Evolutionary conservation across 2,797 vertebrate species (phyloP).

Genomic region (Aselliscus stoliczkanus): DNA sequence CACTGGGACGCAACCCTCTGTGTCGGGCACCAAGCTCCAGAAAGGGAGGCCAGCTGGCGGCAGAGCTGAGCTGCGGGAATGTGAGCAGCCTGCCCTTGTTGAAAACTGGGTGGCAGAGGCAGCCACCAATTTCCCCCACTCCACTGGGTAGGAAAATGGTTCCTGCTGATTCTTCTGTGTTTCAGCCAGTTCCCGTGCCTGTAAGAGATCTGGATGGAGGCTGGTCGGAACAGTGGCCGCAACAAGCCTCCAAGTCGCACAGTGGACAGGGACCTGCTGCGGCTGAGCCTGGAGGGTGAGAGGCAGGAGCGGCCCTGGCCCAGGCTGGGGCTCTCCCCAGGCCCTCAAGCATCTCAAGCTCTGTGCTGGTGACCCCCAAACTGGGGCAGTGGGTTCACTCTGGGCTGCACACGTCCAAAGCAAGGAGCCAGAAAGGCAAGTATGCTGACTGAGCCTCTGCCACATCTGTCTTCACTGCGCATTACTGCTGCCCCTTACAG

Average conservation of each 20-base stretch:
- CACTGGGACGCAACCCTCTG: not conserved
- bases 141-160: constrained; percentile 45
- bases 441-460: rapidly evolving
- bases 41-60: not conserved
- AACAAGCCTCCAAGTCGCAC: not conserved
- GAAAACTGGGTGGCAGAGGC: not conserved
- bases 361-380: not conserved
- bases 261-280: rapidly evolving
- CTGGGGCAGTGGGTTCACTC: not conserved
- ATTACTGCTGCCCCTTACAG: rapidly evolving
- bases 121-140: constrained; percentile 17
- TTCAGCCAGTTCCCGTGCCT: not conserved
- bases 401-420: not conserved
- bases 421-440: not conserved
- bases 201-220: not conserved
- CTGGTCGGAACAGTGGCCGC: not conserved
- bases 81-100: not conserved
- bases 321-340: rapidly evolving
- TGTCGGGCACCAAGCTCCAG: not conserved
- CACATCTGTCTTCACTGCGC: rapidly evolving
- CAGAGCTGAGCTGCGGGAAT: not conserved
- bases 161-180: not conserved
- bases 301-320: not conserved
- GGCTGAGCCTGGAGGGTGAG: not conserved
- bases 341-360: not conserved